Base-by-base conservation (phyloP, 2,888 invertebrate genomes). In the Gari tellinella region DNA sequence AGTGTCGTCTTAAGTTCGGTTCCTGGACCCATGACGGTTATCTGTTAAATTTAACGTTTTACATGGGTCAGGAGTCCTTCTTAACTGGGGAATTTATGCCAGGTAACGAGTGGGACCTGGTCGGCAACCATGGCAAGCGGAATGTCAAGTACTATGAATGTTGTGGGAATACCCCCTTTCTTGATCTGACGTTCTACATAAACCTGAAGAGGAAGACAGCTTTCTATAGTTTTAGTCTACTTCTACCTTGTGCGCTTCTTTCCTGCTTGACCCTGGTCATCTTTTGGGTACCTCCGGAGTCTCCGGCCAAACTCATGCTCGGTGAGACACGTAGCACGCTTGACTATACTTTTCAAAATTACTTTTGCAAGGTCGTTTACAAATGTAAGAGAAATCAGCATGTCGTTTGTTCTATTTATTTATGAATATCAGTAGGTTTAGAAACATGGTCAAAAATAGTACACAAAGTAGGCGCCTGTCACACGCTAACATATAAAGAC, bases 281-380 rank as follows among this genome's bases (percentile, higher is more conserved):
- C 53, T 92, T 92, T 84, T 92, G 91, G 92, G 89, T 92, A 21
- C 92, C 92, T 15, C 92, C 92, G 4, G 92, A 92, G 76, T 90
- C 92, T 12, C 90, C 92, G 2, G 91, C 92, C 23, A 92, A 92
- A 83, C 89, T 92, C 57, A 85, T 90, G 53, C 84, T 92, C 48
- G 92, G 92, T 92, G 85, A 81, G 90, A 58, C 25, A 26, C 31
- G 40, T 31, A 31, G 31, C 31, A 31, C 31, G 31, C 31, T 31
- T 31, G 31, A 31, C 31, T 31, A 31, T 31, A 31, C 31, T 4
- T 31, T 31, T 31, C 31, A 31, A 31, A 31, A 19, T n/a, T 48
- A 48, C 17, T 19, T 21, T 12, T 48, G 14, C 23, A 17, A 15
- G 31, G 31, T 31, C 31, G 31, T 31, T 31, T 31, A 7, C 31